Conservation (phyloP, 2,888 invertebrate species). For the Latheticus oryzae region DNA sequence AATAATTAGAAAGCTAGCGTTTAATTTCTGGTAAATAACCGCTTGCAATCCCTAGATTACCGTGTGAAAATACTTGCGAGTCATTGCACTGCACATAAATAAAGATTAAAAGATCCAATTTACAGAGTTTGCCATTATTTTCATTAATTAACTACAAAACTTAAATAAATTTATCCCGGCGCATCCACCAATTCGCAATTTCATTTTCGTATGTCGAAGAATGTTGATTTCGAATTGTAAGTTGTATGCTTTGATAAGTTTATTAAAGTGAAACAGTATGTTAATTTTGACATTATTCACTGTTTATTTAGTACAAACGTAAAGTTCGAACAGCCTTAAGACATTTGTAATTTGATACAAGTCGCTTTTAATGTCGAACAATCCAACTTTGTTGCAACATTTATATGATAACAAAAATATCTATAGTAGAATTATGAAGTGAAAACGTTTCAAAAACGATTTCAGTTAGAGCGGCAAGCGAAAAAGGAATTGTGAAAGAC, state of each 20-base stretch:
- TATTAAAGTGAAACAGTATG: slow-evolving; percentile 27
- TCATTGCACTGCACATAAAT: too few species aligned
- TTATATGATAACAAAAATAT: not conserved
- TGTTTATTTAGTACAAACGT: slow-evolving; percentile 16
- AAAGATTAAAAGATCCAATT: too few species aligned
- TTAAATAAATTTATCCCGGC: slow-evolving; percentile 15
- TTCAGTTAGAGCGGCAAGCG: slow-evolving; percentile 16
- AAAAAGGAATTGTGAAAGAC: slow-evolving; percentile 59
- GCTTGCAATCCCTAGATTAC: slow-evolving; percentile 1
- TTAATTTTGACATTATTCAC: slow-evolving; percentile 10
- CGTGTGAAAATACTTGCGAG: not conserved
- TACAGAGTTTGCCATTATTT: too few species aligned
- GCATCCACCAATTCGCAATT: slow-evolving; percentile 22
- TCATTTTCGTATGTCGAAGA: slow-evolving; percentile 5
- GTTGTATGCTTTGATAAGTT: slow-evolving; percentile 3
- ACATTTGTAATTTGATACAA: slow-evolving; percentile 23
- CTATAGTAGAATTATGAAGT: not conserved
- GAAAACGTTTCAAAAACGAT: not conserved
- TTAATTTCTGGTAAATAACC: slow-evolving; percentile 12
- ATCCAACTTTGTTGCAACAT: slow-evolving; percentile 3
- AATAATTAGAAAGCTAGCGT: slow-evolving; percentile 7
- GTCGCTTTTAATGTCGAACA: slow-evolving; percentile 19
- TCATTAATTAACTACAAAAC: too few species aligned
- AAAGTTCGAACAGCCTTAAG: slow-evolving; percentile 26
- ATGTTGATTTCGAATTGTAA: slow-evolving; percentile 6